Conservation (phyloP, 2,113 vertebrate species). For the Xenopus laevis region DNA sequence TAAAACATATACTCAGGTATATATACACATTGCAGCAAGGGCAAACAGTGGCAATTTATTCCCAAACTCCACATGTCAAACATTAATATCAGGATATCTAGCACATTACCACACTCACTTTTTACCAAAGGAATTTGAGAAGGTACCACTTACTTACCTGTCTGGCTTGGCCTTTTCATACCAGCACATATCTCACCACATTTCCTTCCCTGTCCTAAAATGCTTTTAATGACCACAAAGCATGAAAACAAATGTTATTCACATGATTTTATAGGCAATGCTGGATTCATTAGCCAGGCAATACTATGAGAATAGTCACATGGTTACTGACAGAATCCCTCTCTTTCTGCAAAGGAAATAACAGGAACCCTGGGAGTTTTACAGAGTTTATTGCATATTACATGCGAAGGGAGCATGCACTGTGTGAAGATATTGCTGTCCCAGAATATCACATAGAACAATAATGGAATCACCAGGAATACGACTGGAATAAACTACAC, state of each 20-base stretch:
- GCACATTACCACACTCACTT: not conserved
- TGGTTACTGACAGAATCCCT: too few relatives aligned
- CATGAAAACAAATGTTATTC: not conserved
- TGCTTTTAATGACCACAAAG: not conserved
- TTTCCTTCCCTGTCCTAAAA: not conserved
- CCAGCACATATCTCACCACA: too few relatives aligned
- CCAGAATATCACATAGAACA: constrained; percentile 74
- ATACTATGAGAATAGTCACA: too few relatives aligned
- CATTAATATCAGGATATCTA: not conserved
- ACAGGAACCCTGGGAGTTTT: constrained; percentile 63
- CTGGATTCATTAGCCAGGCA: not conserved
- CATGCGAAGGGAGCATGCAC: constrained; percentile 97
- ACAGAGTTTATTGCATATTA: constrained; percentile 95
- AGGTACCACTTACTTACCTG: not conserved
- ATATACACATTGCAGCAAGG: too few relatives aligned
- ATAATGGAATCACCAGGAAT: constrained; percentile 66
- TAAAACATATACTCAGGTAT: too few relatives aligned
- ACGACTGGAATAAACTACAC: constrained; percentile 65
- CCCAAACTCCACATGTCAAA: too few relatives aligned
- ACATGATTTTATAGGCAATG: not conserved
- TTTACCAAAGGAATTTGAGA: not conserved
- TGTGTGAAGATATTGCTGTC: constrained; percentile 69
- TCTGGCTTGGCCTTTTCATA: not conserved
- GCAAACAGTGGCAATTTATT: too few relatives aligned
- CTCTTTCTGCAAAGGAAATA: constrained; percentile 16